A percentile compares a stretch with the other conserved stretches of the same genome.
Conservation (phyloP, 1,140 invertebrate species). For the Hylyphantes graminicola region DNA sequence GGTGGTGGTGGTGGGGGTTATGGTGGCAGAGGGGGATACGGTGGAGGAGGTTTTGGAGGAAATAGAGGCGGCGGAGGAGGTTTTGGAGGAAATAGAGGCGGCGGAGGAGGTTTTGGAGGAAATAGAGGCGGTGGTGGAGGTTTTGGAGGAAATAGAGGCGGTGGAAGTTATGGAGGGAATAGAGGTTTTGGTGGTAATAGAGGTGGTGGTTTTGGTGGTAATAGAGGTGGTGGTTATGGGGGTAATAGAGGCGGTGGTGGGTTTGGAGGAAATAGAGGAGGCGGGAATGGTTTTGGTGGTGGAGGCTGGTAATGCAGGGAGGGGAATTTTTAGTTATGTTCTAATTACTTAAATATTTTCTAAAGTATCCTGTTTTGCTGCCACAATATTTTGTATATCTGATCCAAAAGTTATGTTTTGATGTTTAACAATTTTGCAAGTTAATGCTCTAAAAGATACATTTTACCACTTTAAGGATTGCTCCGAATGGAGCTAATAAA, state of each 20-base stretch:
- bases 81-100: background rate
- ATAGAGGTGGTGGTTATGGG: conserved; percentile 1
- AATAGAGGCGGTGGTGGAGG: conserved; percentile 12
- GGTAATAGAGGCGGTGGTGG: background rate
- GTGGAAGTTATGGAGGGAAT: conserved; percentile 1
- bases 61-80: conserved; percentile 19
- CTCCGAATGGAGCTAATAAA: no score
- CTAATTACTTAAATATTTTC: no score
- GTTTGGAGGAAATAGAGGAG: background rate
- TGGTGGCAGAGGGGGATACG: conserved; percentile 15
- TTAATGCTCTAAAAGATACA: no score
- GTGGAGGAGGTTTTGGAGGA: background rate
- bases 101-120: background rate
- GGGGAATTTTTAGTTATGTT: no score
- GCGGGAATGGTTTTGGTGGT: background rate
- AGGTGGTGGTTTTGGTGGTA: conserved; percentile 12
- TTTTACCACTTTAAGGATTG: no score
- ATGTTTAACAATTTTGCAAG: no score
- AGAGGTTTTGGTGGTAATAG: conserved; percentile 13
- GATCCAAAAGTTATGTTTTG: no score
- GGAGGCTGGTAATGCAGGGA: background rate
- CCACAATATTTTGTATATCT: no score
- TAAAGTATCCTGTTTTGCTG: no score
- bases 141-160: background rate
- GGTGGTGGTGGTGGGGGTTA: conserved; percentile 2